Base-by-base conservation (phyloP, 2,113 vertebrate genomes). In the Carassius carassius region DNA sequence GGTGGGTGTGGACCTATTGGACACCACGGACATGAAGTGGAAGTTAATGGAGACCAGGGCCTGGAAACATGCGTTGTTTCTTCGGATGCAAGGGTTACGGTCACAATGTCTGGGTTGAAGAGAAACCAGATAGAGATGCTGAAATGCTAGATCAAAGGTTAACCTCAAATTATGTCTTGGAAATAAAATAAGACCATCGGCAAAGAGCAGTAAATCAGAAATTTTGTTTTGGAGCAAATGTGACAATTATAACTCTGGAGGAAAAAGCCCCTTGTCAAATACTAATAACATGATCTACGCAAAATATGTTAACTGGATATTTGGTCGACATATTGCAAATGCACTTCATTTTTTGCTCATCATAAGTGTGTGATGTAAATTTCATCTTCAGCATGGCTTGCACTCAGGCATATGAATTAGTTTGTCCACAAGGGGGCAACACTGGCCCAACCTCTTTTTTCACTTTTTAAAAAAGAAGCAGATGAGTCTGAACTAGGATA, bases 41-140 rank as follows among this genome's bases (percentile, higher is more conserved):
- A 96, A 97, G 86, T 94, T 96, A 91, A 97, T 90, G 25, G 96
- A 96, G 90, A 89, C 93, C 16, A 96, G 94, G 0, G 96, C 94
- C 84, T 93, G 92, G 1, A 81, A 76, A 88, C 97, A 97, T 7
- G 88, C 87, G 51, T 74, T 86, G 90, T 95, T 95, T 17, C 92
- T 95, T 85, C 93, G 76, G 78, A 95, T 92, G 79, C 96, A 98
- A 0, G 96, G 96, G 87, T 94, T 96, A 90, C 94, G 94, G 91
- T 97, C 95, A 0, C 96, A 97, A 37, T 95, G 96, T 89, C 96
- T 98, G 93, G 21, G 69, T 85, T 56, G 67, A 35, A 67, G 8
- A 72, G 9, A 41, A 5, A 62, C 7, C 9, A 9, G 37, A 67
- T 1, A n/a, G 80, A 7, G n/a, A 17, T 4, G 17, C 14, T 25